Conservation (phyloP, 1,140 invertebrate species). For the Trigoniulus corallinus region DNA sequence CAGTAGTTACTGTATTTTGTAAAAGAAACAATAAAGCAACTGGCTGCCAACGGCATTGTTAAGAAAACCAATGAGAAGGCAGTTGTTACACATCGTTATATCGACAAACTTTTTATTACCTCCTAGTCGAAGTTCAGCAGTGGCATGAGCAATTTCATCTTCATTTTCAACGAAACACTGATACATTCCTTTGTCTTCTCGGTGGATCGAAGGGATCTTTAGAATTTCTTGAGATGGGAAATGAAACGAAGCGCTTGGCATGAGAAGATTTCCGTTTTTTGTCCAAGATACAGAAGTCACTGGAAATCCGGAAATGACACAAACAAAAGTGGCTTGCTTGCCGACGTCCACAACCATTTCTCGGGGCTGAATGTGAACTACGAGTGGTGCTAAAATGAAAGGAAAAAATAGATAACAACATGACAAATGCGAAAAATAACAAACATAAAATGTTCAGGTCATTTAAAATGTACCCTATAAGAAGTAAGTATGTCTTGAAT, state of each 20-base stretch:
- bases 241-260: background rate
- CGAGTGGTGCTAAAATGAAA: slow-evolving; percentile 41
- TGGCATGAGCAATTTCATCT: slow-evolving; percentile 65
- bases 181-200: slow-evolving; percentile 70
- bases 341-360: slow-evolving; percentile 31
- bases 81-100: too few relatives aligned
- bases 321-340: slow-evolving; percentile 22
- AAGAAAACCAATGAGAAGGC: too few relatives aligned
- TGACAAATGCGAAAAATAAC: too few relatives aligned
- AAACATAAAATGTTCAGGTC: too few relatives aligned
- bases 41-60: too few relatives aligned
- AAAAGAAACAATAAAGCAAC: too few relatives aligned
- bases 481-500: too few relatives aligned
- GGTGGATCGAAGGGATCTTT: slow-evolving; percentile 47
- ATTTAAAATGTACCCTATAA: too few relatives aligned
- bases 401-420: too few relatives aligned
- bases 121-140: slow-evolving; percentile 61
- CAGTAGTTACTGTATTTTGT: too few relatives aligned
- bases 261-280: slow-evolving; percentile 45
- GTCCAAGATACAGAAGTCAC: slow-evolving; percentile 62
- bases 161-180: slow-evolving; percentile 75
- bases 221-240: slow-evolving; percentile 32
- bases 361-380: slow-evolving; percentile 51
- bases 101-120: slow-evolving; percentile 45
- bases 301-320: slow-evolving; percentile 22